Base-by-base conservation (phyloP, 2,888 invertebrate species). In the Petrolisthes manimaculis region DNA sequence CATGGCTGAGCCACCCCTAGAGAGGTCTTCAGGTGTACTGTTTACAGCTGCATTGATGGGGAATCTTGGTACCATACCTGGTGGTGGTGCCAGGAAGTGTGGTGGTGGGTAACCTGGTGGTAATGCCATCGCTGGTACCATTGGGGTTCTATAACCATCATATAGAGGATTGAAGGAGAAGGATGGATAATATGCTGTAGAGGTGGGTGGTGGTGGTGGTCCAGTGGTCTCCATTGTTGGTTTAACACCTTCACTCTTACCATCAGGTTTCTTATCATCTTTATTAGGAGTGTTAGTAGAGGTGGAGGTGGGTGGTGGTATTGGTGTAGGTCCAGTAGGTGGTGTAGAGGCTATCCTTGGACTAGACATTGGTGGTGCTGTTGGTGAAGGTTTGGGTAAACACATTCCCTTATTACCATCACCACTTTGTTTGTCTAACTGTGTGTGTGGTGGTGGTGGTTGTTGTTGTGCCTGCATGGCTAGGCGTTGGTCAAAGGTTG, bases 221-320 rank as follows among this genome's bases (percentile, higher is more conserved):
- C 90, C 90, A 37, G 90, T 90, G 2, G 90, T 90, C 54, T 90
- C 90, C 90, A 90, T 90, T 51, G 90, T 90, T 18, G 90, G 90
- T 56, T 90, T 90, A 37, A 90, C 90, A 51, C 90, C 90, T 83
- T 90, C 90, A 86, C 61, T 88, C 83, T 90, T 90, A n/a, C 18
- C 75, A 6, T 89, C 89, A 6, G 80, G 9, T 21, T 86, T 86
- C 56, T 89, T 89, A 5, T 88, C 85, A 51, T 88, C 83, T 55
- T 88, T 74, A 61, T 90, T 71, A 18, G 85, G 83, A 67, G 82
- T 85, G 51, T 21, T 77, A 5, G 74, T 71, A 12, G 81, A 55
- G 61, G 88, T 69, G 82, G 81, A 77, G 14, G 88, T 54, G 55
- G 90, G 90, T 53, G 86, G 84, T 24, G 89, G 37, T 37, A 37